Conservation (phyloP, 2,113 vertebrate species). For the Dendrocopos noguchii region DNA sequence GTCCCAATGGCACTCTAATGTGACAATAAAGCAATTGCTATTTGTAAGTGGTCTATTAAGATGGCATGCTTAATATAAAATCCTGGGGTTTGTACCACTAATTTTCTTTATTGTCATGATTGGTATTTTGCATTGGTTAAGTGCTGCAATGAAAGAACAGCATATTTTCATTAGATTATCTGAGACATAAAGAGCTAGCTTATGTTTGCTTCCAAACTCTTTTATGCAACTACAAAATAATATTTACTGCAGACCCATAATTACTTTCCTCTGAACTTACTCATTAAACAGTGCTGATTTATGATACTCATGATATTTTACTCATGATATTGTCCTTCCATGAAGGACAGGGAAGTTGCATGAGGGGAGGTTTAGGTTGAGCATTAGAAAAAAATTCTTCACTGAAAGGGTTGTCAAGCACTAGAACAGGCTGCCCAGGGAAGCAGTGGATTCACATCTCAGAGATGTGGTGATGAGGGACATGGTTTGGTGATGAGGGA, state of each 20-base stretch:
- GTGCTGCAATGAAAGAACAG: background rate
- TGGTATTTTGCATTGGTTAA: background rate
- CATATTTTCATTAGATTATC: background rate
- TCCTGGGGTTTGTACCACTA: background rate
- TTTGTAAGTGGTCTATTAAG: background rate
- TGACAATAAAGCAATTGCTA: background rate
- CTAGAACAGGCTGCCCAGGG: no score
- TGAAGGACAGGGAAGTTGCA: no score
- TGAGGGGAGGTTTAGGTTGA: no score
- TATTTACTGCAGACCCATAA: background rate
- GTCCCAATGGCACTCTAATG: background rate
- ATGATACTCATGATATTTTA: background rate
- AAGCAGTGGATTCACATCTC: no score
- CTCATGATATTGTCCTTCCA: no score
- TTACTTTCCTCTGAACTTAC: background rate
- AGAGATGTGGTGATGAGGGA: no score
- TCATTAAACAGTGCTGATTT: background rate
- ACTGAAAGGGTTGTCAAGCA: no score
- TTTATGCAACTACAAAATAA: background rate
- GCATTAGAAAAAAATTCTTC: no score
- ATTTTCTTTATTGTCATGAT: background rate
- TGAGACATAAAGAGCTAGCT: background rate
- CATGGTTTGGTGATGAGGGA: no score
- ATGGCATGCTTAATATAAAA: background rate
- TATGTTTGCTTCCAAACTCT: background rate